These are phyloP conservation scores for Tromatobia lineatoria DNA, from an alignment of 2,888 invertebrate genomes.

Conservation along the genomic window DNA sequence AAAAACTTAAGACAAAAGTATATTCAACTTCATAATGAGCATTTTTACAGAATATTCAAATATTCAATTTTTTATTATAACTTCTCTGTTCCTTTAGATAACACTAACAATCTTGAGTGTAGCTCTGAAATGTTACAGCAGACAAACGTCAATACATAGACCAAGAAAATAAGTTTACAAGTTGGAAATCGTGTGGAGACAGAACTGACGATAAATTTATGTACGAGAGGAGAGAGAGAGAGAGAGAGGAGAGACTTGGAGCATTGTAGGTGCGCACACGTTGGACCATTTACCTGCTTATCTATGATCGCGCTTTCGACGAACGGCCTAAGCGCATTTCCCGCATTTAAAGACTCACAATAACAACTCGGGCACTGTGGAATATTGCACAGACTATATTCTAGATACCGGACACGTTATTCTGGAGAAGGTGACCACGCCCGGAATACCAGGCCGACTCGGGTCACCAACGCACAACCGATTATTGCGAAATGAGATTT, in stretches of 20 bases:
- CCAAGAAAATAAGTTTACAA: neutral
- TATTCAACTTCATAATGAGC: too few relatives aligned
- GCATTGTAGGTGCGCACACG: slow-evolving; percentile 29
- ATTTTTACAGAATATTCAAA: neutral
- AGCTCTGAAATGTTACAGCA: neutral
- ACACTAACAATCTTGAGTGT: neutral
- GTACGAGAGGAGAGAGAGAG: slow-evolving; percentile 13
- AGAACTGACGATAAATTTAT: slow-evolving; percentile 13
- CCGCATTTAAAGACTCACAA: slow-evolving; percentile 44
- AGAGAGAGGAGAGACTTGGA: neutral
- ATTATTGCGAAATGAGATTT: slow-evolving; percentile 74
- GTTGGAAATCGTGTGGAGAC: neutral
- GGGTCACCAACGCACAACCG: slow-evolving; percentile 60
- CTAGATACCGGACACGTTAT: slow-evolving; percentile 55
- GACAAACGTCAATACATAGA: too few relatives aligned
- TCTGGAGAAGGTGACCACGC: slow-evolving; percentile 77
- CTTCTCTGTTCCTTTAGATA: neutral
- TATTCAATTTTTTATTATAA: neutral
- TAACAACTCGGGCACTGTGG: slow-evolving; percentile 6
- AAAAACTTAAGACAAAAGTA: too few relatives aligned
- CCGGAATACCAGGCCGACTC: slow-evolving; percentile 78
- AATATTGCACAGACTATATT: slow-evolving; percentile 41
- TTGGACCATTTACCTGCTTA: slow-evolving; percentile 70
- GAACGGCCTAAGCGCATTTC: slow-evolving; percentile 60
- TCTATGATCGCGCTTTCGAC: slow-evolving; percentile 78